Evolutionary conservation across 2,797 vertebrate species (phyloP), one percentile per base, ranked within the genome.

Genomic region (Erethizon dorsatum): DNA sequence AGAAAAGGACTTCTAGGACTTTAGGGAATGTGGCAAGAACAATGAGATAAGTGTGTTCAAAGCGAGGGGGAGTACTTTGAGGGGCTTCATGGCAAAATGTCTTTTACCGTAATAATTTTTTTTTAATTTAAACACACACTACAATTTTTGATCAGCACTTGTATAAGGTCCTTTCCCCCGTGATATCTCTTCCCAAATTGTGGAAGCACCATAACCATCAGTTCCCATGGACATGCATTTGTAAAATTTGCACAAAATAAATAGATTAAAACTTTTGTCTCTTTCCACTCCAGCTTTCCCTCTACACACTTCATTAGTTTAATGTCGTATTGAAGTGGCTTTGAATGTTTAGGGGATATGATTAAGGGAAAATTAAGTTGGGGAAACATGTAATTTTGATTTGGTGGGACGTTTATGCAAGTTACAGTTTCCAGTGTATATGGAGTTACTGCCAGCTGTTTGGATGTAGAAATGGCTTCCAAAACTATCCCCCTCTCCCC

Each of bases 121-220:
- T 20, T 37, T 20, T 37, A 45, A 77, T 47, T 77, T 77, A 28
- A 28, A 75, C 41, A 47, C 24, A 47, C 13, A 47, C 5, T 45
- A 31, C 17, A 77, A 45, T 47, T 28, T 77, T 77, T 7, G 45
- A 47, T 31, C 45, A 50, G 45, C 73, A 77, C 24, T 77, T 47
- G 13, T 77, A 31, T 50, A 12, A 45, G 71, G 41, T 73, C n/a
- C 15, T 37, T 12, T 17, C 31, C 37, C 37, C 0, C 7, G 4
- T 3, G 5, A 2, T 28, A 1, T 41, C 17, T 12, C 24, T 45
- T 50, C 31, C 1, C 0, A 0, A 63, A 65, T 9, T 37, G 12
- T 5, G 17, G 65, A 89, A 80, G 20, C 0, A 1, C 77, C 57
- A 15, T 0, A 6, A 50, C 33, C 11, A 14, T 47, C 83, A 1